phyloP scores from a whole-genome alignment of 2,888 invertebrate genomes.

The Cheilosia variabilis region DNA sequence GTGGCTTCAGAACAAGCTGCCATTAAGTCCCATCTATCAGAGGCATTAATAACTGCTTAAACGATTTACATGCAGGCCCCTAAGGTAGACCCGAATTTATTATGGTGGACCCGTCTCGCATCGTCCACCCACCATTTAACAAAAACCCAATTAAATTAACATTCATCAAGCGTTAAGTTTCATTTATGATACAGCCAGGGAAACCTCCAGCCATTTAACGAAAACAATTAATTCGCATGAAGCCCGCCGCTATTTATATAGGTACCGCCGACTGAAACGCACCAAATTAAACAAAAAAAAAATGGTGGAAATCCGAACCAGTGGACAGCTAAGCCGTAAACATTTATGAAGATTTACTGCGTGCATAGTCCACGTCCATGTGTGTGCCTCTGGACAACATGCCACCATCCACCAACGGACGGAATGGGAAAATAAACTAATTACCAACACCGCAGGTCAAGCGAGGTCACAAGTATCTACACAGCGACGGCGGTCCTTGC shows the following conservation, averaged over 20 bases:
- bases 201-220: constrained; percentile 37
- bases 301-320: constrained; percentile 70
- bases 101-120: too few species aligned
- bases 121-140: constrained; percentile 15
- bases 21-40: too few species aligned
- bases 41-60: too few species aligned
- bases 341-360: constrained; percentile 74
- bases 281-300: constrained; percentile 14
- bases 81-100: neutral
- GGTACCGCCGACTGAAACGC: too few species aligned
- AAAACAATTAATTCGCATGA: constrained; percentile 60
- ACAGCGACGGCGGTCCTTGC: constrained; percentile 3
- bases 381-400: constrained; percentile 57
- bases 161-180: constrained; percentile 39
- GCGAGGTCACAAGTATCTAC: constrained; percentile 47
- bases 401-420: constrained; percentile 2
- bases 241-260: neutral
- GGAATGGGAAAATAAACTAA: constrained; percentile 11
- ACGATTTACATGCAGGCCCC: too few species aligned
- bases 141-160: constrained; percentile 35
- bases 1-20: too few species aligned
- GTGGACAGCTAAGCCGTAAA: constrained; percentile 72
- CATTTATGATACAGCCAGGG: constrained; percentile 24
- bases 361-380: constrained; percentile 64
- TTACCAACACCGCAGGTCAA: constrained; percentile 49